phyloP scores from a whole-genome alignment of 1,140 invertebrate genomes.

The Colletes gigas region DNA sequence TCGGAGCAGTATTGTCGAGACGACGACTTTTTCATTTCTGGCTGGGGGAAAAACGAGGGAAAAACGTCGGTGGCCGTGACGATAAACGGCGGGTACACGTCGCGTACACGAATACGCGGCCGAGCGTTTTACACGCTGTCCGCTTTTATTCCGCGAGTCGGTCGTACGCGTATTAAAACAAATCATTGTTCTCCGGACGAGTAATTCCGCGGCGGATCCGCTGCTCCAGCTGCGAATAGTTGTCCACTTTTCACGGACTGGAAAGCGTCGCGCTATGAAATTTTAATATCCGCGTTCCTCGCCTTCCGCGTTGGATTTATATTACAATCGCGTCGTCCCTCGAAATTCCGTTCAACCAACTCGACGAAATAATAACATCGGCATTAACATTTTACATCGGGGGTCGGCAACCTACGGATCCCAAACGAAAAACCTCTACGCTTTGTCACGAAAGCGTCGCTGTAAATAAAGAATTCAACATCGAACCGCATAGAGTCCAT shows the following conservation, averaged over 20 bases:
- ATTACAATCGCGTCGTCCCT: conserved; percentile 19
- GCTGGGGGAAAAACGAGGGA: conserved; percentile 51
- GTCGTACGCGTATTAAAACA: conserved; percentile 39
- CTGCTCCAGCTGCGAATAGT: conserved; percentile 6
- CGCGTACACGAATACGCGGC: conserved; percentile 60
- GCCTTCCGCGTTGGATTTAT: conserved; percentile 35
- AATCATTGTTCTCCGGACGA: conserved; percentile 50
- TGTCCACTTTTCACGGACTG: conserved; percentile 13
- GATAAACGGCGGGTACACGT: conserved; percentile 60
- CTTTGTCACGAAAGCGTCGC: too few species aligned
- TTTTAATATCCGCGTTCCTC: conserved; percentile 48
- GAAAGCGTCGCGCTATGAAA: conserved; percentile 38
- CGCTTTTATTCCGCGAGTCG: conserved; percentile 22
- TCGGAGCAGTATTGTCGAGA: background rate
- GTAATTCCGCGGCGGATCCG: conserved; percentile 33
- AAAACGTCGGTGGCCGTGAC: conserved; percentile 40
- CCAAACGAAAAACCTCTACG: too few species aligned
- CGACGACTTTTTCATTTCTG: conserved; percentile 48
- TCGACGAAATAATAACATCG: conserved; percentile 35
- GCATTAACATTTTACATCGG: conserved; percentile 32
- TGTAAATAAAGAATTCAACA: too few species aligned
- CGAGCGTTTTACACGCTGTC: conserved; percentile 35
- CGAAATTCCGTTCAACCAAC: conserved; percentile 14
- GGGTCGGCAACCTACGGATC: too few species aligned
- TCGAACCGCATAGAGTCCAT: too few species aligned